These are phyloP conservation scores for Crocidura indochinensis DNA, from an alignment of 2,797 vertebrate species.

Conservation along the genomic window DNA sequence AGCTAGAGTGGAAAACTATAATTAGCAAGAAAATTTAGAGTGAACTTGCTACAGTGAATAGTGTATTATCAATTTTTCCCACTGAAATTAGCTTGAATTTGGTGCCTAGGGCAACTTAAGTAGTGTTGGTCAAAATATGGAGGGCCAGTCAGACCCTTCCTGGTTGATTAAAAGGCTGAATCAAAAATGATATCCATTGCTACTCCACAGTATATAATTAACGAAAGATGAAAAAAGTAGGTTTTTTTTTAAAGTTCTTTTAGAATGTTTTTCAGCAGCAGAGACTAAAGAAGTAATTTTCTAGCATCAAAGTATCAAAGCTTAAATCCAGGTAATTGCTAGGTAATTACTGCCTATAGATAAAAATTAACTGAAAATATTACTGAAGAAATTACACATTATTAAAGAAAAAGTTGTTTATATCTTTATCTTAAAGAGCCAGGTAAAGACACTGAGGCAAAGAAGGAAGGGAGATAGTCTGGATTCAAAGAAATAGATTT, in stretches of 20 bases:
- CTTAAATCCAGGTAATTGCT: constrained; percentile 55
- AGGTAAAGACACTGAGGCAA: too few species aligned
- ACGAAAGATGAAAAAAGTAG: constrained; percentile 66
- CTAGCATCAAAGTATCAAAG: constrained; percentile 75
- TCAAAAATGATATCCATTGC: constrained; percentile 55
- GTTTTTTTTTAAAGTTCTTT: constrained; percentile 38
- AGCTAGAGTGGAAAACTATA: background rate
- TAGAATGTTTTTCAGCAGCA: constrained; percentile 71
- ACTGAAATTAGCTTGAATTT: constrained; percentile 43
- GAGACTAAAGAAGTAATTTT: constrained; percentile 71
- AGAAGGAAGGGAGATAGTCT: too few species aligned
- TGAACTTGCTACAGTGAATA: background rate
- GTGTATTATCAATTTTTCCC: background rate
- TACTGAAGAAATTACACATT: constrained; percentile 24
- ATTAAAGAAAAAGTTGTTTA: background rate
- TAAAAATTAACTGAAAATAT: constrained; percentile 57
- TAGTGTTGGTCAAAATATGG: constrained; percentile 43
- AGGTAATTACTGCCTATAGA: constrained; percentile 28
- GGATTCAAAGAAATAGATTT: too few species aligned
- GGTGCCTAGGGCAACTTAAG: constrained; percentile 5
- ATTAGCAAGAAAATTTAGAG: background rate
- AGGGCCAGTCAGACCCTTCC: constrained; percentile 14
- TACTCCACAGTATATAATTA: constrained; percentile 63
- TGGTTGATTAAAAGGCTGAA: constrained; percentile 73
- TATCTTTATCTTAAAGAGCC: background rate